Base-by-base conservation (phyloP, 2,113 vertebrate species). In the Scopus umbretta region DNA sequence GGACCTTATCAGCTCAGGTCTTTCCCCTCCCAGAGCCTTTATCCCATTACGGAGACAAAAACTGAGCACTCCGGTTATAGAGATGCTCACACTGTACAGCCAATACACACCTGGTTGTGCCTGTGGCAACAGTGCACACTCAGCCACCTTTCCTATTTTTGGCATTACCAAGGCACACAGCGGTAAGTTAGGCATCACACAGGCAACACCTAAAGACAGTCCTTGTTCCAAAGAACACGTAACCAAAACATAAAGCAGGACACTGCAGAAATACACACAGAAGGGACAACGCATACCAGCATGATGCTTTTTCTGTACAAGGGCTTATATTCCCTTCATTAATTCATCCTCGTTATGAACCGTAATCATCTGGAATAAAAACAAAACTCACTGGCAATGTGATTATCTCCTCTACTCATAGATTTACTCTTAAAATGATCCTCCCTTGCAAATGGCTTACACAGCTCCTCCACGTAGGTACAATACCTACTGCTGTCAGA, bases 341-440 rank as follows among this genome's bases (percentile, higher is more conserved):
- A 91, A 65, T 87, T 89, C 66, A 73, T 59, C 36, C 66, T 87
- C 1, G 0, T 92, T 80, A 93, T 20, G 40, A 73, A 70, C 36
- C 75, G 80, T 63, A 91, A 96, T 76, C 83, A 94, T 62, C 36
- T 62, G 49, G 50, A 84, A 92, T 73, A 79, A 95, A 49, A 73
- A 84, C 27, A 78, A 88, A 90, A 78, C 61, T 92, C 63, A 88
- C 29, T 40, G 13, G 15, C 45, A 93, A 80, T 23, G 7, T 47
- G 36, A 82, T 63, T 89, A 61, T 61, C 36, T 74, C 32, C 14
- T 87, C 38, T 74, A 32, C 38, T 65, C 42, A 29, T 0, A 75
- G 43, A 49, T 86, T 36, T 65, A 89, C 20, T 68, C 55, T 86
- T 43, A 63, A 87, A 93, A 43, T 27, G 0, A 80, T 90, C 23